Evolutionary conservation across 2,113 vertebrate genomes (phyloP).

Genomic region (Mionectes macconnelli): DNA sequence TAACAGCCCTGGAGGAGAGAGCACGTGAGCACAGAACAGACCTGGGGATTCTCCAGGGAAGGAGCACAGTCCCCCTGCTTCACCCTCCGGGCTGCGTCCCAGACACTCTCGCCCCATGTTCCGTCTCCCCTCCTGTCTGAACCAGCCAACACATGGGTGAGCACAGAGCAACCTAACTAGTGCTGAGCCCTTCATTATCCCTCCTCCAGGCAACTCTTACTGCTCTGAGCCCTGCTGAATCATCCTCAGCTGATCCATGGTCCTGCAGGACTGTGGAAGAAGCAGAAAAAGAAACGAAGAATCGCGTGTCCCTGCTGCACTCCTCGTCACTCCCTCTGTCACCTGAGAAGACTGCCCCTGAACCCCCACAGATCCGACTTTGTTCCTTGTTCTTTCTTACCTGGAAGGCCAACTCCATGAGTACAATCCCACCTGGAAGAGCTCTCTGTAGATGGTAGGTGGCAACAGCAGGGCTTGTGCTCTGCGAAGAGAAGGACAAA

Average conservation of each 20-base stretch:
- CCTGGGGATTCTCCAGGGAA: neutral
- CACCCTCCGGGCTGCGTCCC: neutral
- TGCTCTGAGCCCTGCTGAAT: neutral
- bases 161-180: neutral
- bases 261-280: neutral
- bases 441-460: slow-evolving; percentile 94
- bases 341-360: neutral
- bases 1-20: slow-evolving; percentile 86
- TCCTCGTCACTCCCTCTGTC: neutral
- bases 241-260: neutral
- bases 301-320: neutral
- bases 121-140: neutral
- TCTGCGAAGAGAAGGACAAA: slow-evolving; percentile 70
- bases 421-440: slow-evolving; percentile 92
- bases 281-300: neutral
- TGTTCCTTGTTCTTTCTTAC: slow-evolving; percentile 63
- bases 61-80: neutral
- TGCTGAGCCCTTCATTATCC: neutral
- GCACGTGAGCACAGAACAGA: neutral
- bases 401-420: slow-evolving; percentile 97
- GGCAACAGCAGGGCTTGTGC: slow-evolving; percentile 70
- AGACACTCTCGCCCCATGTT: neutral
- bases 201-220: neutral
- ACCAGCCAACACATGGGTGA: neutral
- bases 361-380: neutral